Evolutionary conservation across 2,888 invertebrate genomes (phyloP), one percentile per base, ranked within the genome.

Genomic region (Ophioninae sp.): DNA sequence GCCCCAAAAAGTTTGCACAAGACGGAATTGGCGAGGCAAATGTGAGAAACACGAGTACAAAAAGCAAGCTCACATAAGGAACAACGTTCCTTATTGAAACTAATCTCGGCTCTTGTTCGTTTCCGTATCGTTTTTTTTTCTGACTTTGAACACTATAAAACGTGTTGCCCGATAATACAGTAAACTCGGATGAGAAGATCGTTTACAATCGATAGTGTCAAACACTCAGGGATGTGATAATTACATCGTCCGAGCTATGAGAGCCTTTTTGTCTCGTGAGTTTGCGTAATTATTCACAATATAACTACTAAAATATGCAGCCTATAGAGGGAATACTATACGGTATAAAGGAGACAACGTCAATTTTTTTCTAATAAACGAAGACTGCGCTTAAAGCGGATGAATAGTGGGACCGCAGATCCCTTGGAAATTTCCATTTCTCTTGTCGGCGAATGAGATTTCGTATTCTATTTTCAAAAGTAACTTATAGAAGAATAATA

Each of bases 21-120:
- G 96, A 88, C 94, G 96, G 7, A 96, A 96, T 0, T 97, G 97
- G 96, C 96, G 96, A 95, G 98, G 98, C 0, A 96, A 95, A 88
- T 98, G 98, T 89, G 93, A 95, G 58, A 95, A 95, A 85, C 94
- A 95, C 86, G 95, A 94, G 6, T 94, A 95, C 87, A 94, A 94
- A 84, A 96, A 97, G 89, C 96, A 96, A 89, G 97, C 97, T 0
- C 94, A 95, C 88, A 93, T 97, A 74, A 94, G 96, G 84, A 95
- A 97, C 90, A 97, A 97, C 93, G 93, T 95, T 89, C 94, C 95
- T 10, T 97, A 96, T 91, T 96, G 73, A 84, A 72, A 20, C 22
- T 51, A 23, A 6, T 13, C 30, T 56, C 13, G 8, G 61, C 20
- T 65, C 64, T 41, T 20, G 20, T 13, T 44, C 10, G 20, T 69